phyloP scores from a whole-genome alignment of 2,888 invertebrate species.

The Drosophila aldrichi region DNA sequence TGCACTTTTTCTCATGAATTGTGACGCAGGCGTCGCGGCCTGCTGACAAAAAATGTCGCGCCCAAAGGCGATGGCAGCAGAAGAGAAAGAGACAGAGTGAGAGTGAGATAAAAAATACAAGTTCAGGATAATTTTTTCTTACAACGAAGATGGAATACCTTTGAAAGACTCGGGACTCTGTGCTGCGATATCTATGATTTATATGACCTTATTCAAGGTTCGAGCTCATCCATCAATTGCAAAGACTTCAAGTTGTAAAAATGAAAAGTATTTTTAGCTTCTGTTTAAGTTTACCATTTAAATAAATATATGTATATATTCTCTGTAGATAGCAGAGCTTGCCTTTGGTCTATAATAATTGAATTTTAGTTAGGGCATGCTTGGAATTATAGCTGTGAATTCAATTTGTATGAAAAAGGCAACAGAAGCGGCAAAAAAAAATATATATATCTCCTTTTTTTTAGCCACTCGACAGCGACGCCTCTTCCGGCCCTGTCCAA shows the following conservation, averaged over 20 bases:
- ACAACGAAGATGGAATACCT: conserved; percentile 43
- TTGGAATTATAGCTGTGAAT: conserved; percentile 51
- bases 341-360: neutral
- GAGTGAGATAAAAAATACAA: conserved; percentile 5
- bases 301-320: neutral
- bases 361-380: conserved; percentile 29
- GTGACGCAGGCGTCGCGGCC: conserved; percentile 56
- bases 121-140: neutral
- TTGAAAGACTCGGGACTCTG: conserved; percentile 2
- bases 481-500: conserved; percentile 48
- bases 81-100: neutral
- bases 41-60: conserved; percentile 75
- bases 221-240: conserved; percentile 14
- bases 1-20: conserved; percentile 68
- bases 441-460: conserved; percentile 34
- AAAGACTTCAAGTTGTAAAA: neutral
- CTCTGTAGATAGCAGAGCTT: neutral
- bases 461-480: conserved; percentile 42
- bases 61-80: conserved; percentile 39
- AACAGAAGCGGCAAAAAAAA: conserved; percentile 32
- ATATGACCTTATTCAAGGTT: neutral
- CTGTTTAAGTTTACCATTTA: neutral
- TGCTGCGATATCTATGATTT: conserved; percentile 21
- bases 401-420: conserved; percentile 62
- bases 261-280: neutral